Percentiles rank a stretch among this genome's conserved stretches.
Conservation (phyloP, 2,888 invertebrate species). For the Sclerodermus sp. region DNA sequence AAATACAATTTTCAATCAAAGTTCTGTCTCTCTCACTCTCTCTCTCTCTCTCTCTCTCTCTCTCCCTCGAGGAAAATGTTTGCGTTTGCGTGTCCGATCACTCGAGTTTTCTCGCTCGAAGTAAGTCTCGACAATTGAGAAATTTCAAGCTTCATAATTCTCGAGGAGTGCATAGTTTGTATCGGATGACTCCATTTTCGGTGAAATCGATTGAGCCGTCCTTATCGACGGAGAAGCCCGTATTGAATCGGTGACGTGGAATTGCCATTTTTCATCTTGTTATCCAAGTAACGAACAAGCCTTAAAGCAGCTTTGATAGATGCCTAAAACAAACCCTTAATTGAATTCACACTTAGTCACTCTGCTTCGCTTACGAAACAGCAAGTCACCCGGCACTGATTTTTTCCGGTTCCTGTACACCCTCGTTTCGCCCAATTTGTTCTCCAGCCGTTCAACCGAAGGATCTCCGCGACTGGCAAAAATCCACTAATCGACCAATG, state of each 20-base stretch:
- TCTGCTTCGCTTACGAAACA: conserved; percentile 44
- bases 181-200: no score
- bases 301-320: conserved; percentile 53
- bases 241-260: conserved; percentile 26
- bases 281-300: conserved; percentile 50
- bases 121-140: no score
- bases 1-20: no score
- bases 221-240: conserved; percentile 6
- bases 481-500: no score
- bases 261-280: conserved; percentile 48
- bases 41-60: no score
- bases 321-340: conserved; percentile 52
- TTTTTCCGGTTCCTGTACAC: conserved; percentile 41
- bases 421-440: conserved; percentile 31
- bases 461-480: no score
- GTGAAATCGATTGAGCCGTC: background rate
- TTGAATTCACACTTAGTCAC: conserved; percentile 56
- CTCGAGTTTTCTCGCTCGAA: no score
- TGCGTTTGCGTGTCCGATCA: no score
- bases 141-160: no score
- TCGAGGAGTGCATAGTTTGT: no score
- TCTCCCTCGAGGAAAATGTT: no score
- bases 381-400: conserved; percentile 53
- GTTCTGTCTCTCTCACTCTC: no score
- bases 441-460: background rate